Evolutionary conservation across 2,888 invertebrate genomes (phyloP), one percentile per base, ranked within the genome.

Genomic region (Neoaliturus tenellus): DNA sequence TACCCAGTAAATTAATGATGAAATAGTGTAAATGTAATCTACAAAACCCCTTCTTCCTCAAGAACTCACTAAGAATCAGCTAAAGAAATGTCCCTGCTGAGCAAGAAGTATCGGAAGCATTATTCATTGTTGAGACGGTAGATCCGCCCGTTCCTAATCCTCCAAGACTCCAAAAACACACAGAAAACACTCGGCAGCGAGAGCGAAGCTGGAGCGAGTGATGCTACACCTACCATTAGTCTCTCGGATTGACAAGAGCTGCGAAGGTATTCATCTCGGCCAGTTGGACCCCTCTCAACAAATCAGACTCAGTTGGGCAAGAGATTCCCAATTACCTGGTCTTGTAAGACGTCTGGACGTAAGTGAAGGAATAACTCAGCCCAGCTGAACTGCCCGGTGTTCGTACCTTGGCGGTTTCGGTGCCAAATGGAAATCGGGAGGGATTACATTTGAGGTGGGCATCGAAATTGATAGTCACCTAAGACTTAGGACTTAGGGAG

Each of bases 121-220:
- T 39, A 71, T 39, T 71, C 71, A 71, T 35, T 71, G n/a, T 71
- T n/a, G 17, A 33, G 71, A 23, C 28, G 39, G 39, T 71, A 2
- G 71, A 71, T 71, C 71, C 67, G 67, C 67, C 71, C 25, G 71
- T 39, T 20, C 23, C 71, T 39, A 71, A 71, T 71, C 41, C 71
- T 31, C 51, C 20, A 8, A 17, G 62, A 1, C 3, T 31, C 31
- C 28, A 62, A 62, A 62, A 62, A 62, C 62, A 14, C 62, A 1
- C 14, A 62, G 6, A 62, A 62, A 62, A 62, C 62, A 28, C 14
- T 28, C 62, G 62, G 62, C 31, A 62, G 28, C 0, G 28, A 28
- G n/a, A 28, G 25, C 14, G n/a, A n/a, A n/a, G 31, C 62, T 28
- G 20, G 51, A n/a, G 51, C 23, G 48, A 23, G 23, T 51, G 48